These are phyloP conservation scores for Cepphus grylle DNA, from an alignment of 2,113 vertebrate genomes.

Conservation along the genomic window DNA sequence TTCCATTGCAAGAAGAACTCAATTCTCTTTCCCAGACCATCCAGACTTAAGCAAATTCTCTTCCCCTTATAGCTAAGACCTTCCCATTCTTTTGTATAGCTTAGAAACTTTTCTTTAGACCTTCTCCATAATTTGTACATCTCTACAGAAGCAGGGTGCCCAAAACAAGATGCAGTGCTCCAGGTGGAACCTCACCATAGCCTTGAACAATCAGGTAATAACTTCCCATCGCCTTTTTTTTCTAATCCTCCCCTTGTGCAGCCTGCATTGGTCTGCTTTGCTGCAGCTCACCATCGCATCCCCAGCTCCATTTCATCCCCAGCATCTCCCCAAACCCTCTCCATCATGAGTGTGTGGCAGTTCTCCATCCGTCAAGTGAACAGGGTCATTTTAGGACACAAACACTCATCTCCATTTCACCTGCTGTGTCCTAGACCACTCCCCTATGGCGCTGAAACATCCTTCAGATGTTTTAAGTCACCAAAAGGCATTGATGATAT, in stretches of 20 bases:
- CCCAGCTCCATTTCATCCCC: slow-evolving; percentile 19
- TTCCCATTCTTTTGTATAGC: not conserved
- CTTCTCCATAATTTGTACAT: slow-evolving; percentile 62
- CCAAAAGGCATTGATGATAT: not conserved
- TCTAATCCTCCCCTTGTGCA: not conserved
- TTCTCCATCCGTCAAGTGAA: not conserved
- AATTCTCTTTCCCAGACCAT: not conserved
- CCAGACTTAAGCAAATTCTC: not conserved
- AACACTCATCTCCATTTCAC: slow-evolving; percentile 20
- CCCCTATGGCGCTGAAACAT: not conserved
- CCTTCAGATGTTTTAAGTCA: not conserved
- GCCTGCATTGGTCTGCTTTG: not conserved
- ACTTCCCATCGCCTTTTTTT: slow-evolving; percentile 18
- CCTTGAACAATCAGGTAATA: slow-evolving; percentile 69
- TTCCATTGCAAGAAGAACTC: not conserved
- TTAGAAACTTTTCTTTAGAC: slow-evolving; percentile 52
- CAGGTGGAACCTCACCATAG: slow-evolving; percentile 69
- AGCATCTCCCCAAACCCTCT: not conserved
- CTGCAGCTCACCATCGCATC: slow-evolving; percentile 33
- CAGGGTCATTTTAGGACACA: not conserved
- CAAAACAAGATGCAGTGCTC: slow-evolving; percentile 69
- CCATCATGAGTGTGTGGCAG: not conserved
- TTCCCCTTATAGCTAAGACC: not conserved
- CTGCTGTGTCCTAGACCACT: not conserved
- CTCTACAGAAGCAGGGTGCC: slow-evolving; percentile 69